These are phyloP conservation scores for Tenthredo scrophulariae DNA, from an alignment of 2,888 invertebrate species.

Conservation along the genomic window DNA sequence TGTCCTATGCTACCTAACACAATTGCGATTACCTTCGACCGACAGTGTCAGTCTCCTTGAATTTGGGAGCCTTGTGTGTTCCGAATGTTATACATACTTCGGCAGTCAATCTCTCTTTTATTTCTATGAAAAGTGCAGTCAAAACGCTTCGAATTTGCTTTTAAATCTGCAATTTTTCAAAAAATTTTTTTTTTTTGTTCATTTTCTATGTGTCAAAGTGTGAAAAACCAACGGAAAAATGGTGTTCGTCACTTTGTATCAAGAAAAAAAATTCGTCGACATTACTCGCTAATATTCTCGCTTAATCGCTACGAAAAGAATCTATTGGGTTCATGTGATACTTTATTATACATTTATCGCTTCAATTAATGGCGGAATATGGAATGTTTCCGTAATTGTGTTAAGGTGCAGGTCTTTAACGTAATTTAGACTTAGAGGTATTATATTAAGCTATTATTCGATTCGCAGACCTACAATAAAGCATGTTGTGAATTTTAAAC, in stretches of 20 bases:
- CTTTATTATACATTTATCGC: constrained; percentile 30
- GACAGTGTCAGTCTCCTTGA: not conserved
- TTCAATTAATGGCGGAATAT: constrained; percentile 15
- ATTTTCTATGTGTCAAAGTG: not conserved
- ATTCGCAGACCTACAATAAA: constrained; percentile 70
- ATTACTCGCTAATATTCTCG: constrained; percentile 35
- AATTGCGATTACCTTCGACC: constrained; percentile 33
- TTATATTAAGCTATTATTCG: constrained; percentile 68
- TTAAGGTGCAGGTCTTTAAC: constrained; percentile 61
- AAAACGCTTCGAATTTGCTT: not conserved
- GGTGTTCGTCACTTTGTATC: not conserved
- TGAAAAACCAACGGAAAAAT: not conserved
- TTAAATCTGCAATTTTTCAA: constrained; percentile 1
- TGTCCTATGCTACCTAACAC: constrained; percentile 47
- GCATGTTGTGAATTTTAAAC: constrained; percentile 70
- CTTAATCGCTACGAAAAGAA: constrained; percentile 38
- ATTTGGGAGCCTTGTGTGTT: not conserved
- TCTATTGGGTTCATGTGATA: constrained; percentile 45
- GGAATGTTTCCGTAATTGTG: constrained; percentile 56
- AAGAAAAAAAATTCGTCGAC: constrained; percentile 26
- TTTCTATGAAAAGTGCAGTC: constrained; percentile 9
- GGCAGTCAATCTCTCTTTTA: constrained; percentile 40
- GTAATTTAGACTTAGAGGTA: constrained; percentile 67
- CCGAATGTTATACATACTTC: not conserved
- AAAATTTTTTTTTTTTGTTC: not conserved